Conservation (phyloP, 2,113 vertebrate species). For the Gobius niger region DNA sequence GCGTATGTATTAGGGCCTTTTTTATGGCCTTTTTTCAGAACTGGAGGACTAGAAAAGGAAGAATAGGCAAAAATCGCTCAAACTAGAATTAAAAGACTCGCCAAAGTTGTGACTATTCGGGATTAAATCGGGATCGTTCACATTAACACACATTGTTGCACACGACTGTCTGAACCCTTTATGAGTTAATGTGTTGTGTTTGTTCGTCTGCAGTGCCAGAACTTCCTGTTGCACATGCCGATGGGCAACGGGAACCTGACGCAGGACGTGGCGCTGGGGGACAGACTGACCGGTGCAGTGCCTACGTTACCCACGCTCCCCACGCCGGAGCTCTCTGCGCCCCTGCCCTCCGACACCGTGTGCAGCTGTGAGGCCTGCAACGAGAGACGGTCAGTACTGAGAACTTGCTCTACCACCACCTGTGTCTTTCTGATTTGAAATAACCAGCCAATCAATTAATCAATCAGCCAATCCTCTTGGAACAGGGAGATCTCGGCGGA, state of each 20-base stretch:
- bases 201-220: conserved; percentile 81
- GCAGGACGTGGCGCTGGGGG: conserved; percentile 79
- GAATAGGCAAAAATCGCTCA: too few relatives aligned
- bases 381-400: conserved; percentile 84
- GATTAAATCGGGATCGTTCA: too few relatives aligned
- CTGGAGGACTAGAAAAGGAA: too few relatives aligned
- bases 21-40: too few relatives aligned
- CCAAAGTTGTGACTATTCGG: too few relatives aligned
- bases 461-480: background rate
- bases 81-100: too few relatives aligned
- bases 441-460: too few relatives aligned
- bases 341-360: conserved; percentile 80
- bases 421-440: too few relatives aligned
- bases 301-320: conserved; percentile 85
- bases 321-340: conserved; percentile 78
- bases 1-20: too few relatives aligned
- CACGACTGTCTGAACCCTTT: background rate
- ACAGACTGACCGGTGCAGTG: conserved; percentile 81
- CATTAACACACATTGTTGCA: too few relatives aligned
- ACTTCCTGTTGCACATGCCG: conserved; percentile 92
- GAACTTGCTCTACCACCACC: background rate
- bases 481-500: conserved; percentile 89
- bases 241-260: conserved; percentile 83
- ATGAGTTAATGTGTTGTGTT: conserved; percentile 1
- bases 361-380: conserved; percentile 94